These are phyloP conservation scores for Ophthalmolycus amberensis DNA, from an alignment of 2,113 vertebrate species.

Conservation along the genomic window DNA sequence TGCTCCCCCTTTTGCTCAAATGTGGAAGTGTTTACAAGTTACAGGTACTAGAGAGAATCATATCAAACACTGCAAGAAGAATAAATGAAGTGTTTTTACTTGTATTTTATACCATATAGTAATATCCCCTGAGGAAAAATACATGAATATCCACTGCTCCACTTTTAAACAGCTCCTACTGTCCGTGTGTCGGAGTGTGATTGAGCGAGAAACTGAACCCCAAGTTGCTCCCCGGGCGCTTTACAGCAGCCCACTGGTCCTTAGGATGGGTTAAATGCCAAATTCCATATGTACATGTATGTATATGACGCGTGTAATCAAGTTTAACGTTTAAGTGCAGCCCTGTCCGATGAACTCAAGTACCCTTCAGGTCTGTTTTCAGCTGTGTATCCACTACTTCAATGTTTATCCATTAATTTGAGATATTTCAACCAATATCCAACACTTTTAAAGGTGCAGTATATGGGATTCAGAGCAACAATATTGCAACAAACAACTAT, in stretches of 20 bases:
- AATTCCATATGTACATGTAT: background rate
- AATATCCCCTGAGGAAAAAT: background rate
- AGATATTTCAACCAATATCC: background rate
- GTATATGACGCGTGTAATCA: background rate
- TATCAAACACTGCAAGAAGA: background rate
- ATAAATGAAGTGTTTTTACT: background rate
- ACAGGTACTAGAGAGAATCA: background rate
- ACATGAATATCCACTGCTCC: background rate
- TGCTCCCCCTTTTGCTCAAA: conserved; percentile 65
- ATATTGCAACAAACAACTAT: background rate
- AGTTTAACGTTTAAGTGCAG: background rate
- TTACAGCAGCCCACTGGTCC: background rate
- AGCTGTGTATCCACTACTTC: background rate
- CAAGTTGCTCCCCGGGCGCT: background rate
- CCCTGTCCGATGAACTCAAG: background rate
- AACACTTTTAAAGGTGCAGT: background rate
- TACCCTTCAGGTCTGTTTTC: background rate
- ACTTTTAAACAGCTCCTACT: background rate
- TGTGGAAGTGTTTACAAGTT: conserved; percentile 36
- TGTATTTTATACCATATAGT: too few species aligned
- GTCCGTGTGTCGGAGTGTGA: background rate
- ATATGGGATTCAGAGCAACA: background rate
- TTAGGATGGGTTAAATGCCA: background rate
- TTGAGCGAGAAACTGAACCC: too few species aligned
- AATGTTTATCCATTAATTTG: background rate